phyloP scores from a whole-genome alignment of 2,797 vertebrate species.

The Coendou prehensilis region DNA sequence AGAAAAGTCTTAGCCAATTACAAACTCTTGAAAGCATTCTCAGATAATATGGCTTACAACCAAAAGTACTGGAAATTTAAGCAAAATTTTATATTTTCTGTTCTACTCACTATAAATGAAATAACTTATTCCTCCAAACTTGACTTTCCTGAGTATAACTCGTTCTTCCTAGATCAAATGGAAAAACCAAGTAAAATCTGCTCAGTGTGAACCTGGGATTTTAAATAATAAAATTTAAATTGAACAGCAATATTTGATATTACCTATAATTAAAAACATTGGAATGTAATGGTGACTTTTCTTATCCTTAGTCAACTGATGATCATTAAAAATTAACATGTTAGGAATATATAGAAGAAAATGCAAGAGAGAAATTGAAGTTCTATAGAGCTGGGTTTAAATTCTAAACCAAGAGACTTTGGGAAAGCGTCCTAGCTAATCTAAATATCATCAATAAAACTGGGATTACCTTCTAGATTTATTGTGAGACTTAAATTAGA shows the following conservation, averaged over 20 bases:
- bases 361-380: neutral
- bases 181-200: neutral
- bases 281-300: neutral
- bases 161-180: neutral
- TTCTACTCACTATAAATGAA: neutral
- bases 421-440: neutral
- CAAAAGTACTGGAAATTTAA: neutral
- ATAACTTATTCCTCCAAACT: neutral
- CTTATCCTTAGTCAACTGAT: neutral
- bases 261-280: neutral
- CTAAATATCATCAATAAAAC: neutral
- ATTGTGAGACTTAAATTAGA: neutral
- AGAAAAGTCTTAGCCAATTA: slow-evolving; percentile 39
- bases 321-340: neutral
- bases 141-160: neutral
- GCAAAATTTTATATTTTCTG: neutral
- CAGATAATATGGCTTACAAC: neutral
- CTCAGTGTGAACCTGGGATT: neutral
- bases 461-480: neutral
- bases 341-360: neutral
- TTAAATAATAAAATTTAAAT: neutral
- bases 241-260: neutral
- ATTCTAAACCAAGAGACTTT: neutral
- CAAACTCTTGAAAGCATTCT: slow-evolving; percentile 39
- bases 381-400: neutral